Evolutionary conservation across 1,140 invertebrate species (phyloP), one percentile per base, ranked within the genome.

Genomic region (Tetragonula clypearis): DNA sequence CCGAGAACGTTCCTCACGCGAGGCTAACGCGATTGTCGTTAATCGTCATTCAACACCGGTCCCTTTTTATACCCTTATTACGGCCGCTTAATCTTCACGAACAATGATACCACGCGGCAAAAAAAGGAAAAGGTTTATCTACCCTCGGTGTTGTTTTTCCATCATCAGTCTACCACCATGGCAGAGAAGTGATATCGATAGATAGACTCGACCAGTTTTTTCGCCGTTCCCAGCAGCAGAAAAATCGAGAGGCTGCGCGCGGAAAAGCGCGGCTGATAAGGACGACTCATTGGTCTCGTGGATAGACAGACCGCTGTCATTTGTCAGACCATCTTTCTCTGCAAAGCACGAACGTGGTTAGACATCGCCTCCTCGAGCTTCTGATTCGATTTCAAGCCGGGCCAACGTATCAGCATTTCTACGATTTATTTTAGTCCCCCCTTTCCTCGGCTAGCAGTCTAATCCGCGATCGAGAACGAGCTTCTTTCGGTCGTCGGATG

Each of bases 91-190:
- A 90, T 91, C 88, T 88, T 86, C 56, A 66, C 65, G 77, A 23
- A 78, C 78, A 82, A 91, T 84, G 90, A 91, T 82, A 86, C 78
- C 86, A 17, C 74, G 56, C 68, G 84, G 65, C 65, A 82, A 79
- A 91, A 91, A 30, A 82, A 91, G 82, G 75, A 76, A 68, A 69
- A 85, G 86, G 83, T 92, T 92, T 91, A 92, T 92, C 91, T 90
- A 86, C 82, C 88, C 90, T 87, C 77, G 84, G 69, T 77, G 84
- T 87, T 90, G 86, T 91, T 93, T 92, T 91, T 92, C 89, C 82
- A 84, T 84, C 88, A 92, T 92, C 92, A 87, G 90, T 92, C 91
- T 92, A 92, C 92, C 92, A 91, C 79, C 89, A 92, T 90, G 82
- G 85, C 86, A 76, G 87, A 78, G 90, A 90, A 89, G 87, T 88